Base-by-base conservation (phyloP, 2,888 invertebrate genomes). In the Drosophila fulvimacula region DNA sequence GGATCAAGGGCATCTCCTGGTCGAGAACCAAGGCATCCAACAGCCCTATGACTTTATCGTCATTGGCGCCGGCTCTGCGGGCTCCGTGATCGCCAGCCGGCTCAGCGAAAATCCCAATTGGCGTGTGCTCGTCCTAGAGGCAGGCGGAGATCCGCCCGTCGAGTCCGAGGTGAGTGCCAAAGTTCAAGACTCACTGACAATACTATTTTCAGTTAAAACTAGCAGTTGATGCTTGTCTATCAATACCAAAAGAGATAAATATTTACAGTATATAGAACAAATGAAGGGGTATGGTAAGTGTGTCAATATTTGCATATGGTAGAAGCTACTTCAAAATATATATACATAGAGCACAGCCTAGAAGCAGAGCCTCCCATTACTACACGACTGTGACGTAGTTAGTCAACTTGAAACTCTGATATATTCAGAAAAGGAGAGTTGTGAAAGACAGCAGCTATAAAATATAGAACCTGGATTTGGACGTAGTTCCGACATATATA, bases 61-160 rank as follows among this genome's bases (percentile, higher is more conserved):
- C 3, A 92, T 94, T 55, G 94, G 94, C 1, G 93, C 92, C 1
- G 94, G 94, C 2, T 92, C 93, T 0, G 93, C 93, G 1, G 94
- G 92, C 6, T 91, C 92, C 0, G 93, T 93, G 4, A 74, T 94
- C 0, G 94, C 94, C 15, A 93, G 92, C 61, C 91, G 94, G 3
- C 83, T 94, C 2, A 92, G 92, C 32, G 93, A 93, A 76, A 92
- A 92, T 78, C 88, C 91, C 13, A 66, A 92, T 10, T 93, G 92
- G 92, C 91, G 88, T 5, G 92, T 93, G 0, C 88, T 94, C 17
- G 88, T 94, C 3, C 78, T 94, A 19, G 94, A 94, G 86, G 93
- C 93, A 0, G 94, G 94, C 5, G 93, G 92, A 0, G 92, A 93
- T 84, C 93, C 93, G 19, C 93, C 93, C 1, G 82, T 84, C 5